These are phyloP conservation scores for Antechinus flavipes DNA, from an alignment of 2,113 vertebrate species.

Conservation along the genomic window DNA sequence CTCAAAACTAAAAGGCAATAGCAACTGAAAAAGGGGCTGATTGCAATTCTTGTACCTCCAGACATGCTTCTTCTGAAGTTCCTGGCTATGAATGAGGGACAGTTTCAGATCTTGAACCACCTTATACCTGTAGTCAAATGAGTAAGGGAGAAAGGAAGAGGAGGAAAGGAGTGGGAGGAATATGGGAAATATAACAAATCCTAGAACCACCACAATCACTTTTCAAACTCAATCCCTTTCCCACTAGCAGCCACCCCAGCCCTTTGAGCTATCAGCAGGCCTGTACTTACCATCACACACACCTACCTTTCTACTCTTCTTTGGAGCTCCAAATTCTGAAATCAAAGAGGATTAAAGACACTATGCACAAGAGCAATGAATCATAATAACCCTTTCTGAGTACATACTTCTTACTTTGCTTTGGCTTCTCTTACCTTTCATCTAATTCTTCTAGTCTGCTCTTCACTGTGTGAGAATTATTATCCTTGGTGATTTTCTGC, in stretches of 20 bases:
- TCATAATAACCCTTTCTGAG: slow-evolving; percentile 31
- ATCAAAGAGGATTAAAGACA: slow-evolving; percentile 78
- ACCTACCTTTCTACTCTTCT: slow-evolving; percentile 73
- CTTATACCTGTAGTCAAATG: slow-evolving; percentile 84
- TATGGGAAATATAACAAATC: slow-evolving; percentile 71
- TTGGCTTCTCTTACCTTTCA: slow-evolving; percentile 90
- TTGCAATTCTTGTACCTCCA: slow-evolving; percentile 81
- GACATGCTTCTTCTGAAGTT: slow-evolving; percentile 77
- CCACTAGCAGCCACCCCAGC: slow-evolving; percentile 68
- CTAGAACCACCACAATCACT: slow-evolving; percentile 56
- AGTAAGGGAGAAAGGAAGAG: slow-evolving; percentile 60
- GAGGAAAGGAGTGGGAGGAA: slow-evolving; percentile 61
- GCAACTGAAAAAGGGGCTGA: slow-evolving; percentile 60
- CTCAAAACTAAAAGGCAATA: slow-evolving; percentile 63
- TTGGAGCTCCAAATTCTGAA: slow-evolving; percentile 75
- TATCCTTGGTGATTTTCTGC: slow-evolving; percentile 96
- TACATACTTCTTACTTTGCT: slow-evolving; percentile 4
- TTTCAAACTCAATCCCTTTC: slow-evolving; percentile 57
- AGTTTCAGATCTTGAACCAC: slow-evolving; percentile 79
- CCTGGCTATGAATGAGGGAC: slow-evolving; percentile 76
- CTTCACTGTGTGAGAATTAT: slow-evolving; percentile 94
- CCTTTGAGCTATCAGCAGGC: slow-evolving; percentile 55
- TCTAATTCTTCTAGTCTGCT: slow-evolving; percentile 96
- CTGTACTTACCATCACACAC: slow-evolving; percentile 67
- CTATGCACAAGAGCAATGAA: slow-evolving; percentile 45